Percentiles rank a stretch among this genome's conserved stretches.
Conservation (phyloP, 2,888 invertebrate species). For the Hirtodrosophila confusa region DNA sequence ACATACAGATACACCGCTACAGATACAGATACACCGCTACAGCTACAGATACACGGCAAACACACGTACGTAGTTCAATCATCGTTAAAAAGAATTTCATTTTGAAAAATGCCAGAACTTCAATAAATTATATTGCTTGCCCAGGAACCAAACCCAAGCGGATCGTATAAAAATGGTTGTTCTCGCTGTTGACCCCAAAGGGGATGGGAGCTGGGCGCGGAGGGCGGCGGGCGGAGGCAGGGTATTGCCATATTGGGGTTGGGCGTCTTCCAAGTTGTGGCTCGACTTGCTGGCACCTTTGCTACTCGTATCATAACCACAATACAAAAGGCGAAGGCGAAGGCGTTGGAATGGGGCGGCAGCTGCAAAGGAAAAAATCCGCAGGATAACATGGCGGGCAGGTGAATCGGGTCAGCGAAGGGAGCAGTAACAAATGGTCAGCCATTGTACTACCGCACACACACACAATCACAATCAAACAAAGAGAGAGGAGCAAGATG, state of each 20-base stretch:
- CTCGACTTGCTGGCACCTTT: conserved; percentile 69
- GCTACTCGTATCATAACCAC: conserved; percentile 72
- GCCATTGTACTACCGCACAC: conserved; percentile 43
- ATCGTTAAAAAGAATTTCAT: conserved; percentile 79
- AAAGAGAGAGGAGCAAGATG: conserved; percentile 6
- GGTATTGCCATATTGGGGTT: conserved; percentile 8
- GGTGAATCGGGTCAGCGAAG: conserved; percentile 72
- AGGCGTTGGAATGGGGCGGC: conserved; percentile 2
- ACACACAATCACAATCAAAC: conserved; percentile 10
- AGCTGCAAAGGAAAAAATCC: conserved; percentile 21
- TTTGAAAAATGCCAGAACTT: conserved; percentile 78
- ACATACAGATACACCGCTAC: conserved; percentile 9
- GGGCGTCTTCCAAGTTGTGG: conserved; percentile 46
- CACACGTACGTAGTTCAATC: conserved; percentile 66
- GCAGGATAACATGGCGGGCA: conserved; percentile 53
- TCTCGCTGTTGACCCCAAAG: conserved; percentile 37
- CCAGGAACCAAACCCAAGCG: conserved; percentile 33
- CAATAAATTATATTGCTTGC: conserved; percentile 77
- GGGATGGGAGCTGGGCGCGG: background rate
- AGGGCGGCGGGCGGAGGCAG: no score
- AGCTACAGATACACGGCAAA: conserved; percentile 9
- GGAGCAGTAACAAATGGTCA: conserved; percentile 42
- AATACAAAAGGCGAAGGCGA: conserved; percentile 47
- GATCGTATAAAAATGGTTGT: conserved; percentile 52
- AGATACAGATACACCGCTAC: background rate